Base-by-base conservation (phyloP, 1,140 invertebrate genomes). In the Cotesia glomerata region DNA sequence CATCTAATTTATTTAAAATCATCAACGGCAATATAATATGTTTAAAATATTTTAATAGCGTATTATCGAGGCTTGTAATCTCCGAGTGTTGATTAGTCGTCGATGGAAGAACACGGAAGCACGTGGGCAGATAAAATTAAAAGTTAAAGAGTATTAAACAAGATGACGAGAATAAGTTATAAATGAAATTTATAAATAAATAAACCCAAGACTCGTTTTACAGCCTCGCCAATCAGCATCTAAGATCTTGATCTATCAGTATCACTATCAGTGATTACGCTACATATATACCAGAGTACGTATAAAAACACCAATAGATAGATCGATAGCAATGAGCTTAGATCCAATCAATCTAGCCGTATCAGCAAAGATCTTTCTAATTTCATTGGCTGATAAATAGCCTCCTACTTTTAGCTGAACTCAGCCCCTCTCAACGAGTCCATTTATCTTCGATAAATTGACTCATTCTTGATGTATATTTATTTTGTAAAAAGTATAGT, bases 201-300 rank as follows among this genome's bases (percentile, higher is more conserved):
- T 34, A 51, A 66, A 71, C 49, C 26, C 72, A 59, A n/a, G n/a
- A 13, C n/a, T 34, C 39, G 39, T 9, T 45, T 8, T 39, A 39
- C 36, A 7, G 5, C 1, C 1, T 36, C 4, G 5, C 4, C 51
- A 16, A 51, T 54, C 45, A 26, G 26, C 26, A 26, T 26, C 26
- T 26, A 1, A 26, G 26, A 49, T 65, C 65, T 73, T 66, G 74
- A 75, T 74, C 75, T 76, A 77, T 78, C 76, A 74, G 73, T 26
- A 26, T 78, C 73, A 74, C 73, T 69, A 75, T 75, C 62, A 16
- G 65, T 62, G 64, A 77, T 76, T 66, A 71, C 62, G 45, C 52
- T 63, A 71, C 62, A 64, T 61, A 62, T 35, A 64, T 11, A 45
- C 5, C 7, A 7, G 11, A 9, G 2, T 11, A 45, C 8, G 5